Conservation (phyloP, 2,888 invertebrate species). For the Mycalesis mineus region DNA sequence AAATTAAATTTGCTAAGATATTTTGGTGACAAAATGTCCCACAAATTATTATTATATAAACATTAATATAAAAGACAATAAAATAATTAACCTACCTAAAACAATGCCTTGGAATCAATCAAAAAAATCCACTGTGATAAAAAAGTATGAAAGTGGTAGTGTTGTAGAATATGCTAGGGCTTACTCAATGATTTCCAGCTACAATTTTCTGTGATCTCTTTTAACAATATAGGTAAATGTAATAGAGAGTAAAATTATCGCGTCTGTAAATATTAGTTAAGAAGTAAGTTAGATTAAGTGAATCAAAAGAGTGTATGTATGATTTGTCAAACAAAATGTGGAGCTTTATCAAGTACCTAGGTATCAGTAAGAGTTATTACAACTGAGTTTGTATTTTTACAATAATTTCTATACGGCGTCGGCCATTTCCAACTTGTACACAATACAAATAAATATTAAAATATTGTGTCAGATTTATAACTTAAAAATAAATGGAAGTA, state of each 20-base stretch:
- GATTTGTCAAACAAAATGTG: constrained; percentile 77
- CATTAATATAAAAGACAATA: constrained; percentile 55
- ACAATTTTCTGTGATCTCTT: constrained; percentile 80
- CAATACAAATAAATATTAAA: constrained; percentile 57
- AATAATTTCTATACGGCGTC: constrained; percentile 66
- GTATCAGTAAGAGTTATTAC: constrained; percentile 66
- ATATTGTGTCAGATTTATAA: constrained; percentile 70
- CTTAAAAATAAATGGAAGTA: constrained; percentile 69
- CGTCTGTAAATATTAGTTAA: constrained; percentile 67
- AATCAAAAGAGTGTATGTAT: constrained; percentile 75
- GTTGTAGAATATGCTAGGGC: constrained; percentile 65
- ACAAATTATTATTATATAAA: constrained; percentile 22
- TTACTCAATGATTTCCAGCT: constrained; percentile 78
- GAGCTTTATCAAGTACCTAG: constrained; percentile 78
- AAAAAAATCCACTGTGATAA: constrained; percentile 73
- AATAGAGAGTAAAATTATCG: constrained; percentile 62
- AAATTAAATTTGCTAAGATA: constrained; percentile 8
- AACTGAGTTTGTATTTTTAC: constrained; percentile 76
- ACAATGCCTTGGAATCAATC: constrained; percentile 65
- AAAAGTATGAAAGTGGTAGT: constrained; percentile 70
- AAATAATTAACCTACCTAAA: constrained; percentile 48
- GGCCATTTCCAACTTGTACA: constrained; percentile 66
- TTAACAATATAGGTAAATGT: constrained; percentile 73
- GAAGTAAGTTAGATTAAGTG: constrained; percentile 49
- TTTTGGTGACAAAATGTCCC: constrained; percentile 12